These are phyloP conservation scores for Lamproptera curius DNA, from an alignment of 2,888 invertebrate genomes.

Conservation along the genomic window DNA sequence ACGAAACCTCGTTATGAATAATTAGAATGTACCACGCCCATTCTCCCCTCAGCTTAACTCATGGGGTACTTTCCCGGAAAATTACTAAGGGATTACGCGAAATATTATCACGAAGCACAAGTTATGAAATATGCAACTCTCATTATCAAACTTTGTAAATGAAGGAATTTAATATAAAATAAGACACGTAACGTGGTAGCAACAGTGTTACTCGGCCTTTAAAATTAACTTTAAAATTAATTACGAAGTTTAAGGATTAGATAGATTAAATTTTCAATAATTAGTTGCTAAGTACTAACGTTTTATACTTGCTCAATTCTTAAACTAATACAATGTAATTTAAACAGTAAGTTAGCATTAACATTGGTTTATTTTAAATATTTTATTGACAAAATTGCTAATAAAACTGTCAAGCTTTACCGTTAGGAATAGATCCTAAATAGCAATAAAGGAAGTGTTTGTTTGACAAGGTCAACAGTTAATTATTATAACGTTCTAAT, in stretches of 20 bases:
- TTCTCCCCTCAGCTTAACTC: not conserved
- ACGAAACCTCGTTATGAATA: not conserved
- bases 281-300: too few relatives aligned
- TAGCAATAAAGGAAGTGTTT: too few relatives aligned
- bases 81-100: conserved; percentile 10
- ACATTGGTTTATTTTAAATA: too few relatives aligned
- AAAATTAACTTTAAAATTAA: not conserved
- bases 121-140: conserved; percentile 12
- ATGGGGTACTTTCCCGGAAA: conserved; percentile 7
- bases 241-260: not conserved
- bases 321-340: too few relatives aligned
- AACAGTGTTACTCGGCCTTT: not conserved
- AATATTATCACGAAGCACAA: not conserved
- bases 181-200: not conserved
- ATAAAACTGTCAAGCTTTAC: too few relatives aligned
- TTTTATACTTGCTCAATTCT: too few relatives aligned
- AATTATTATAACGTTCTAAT: too few relatives aligned
- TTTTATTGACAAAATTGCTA: too few relatives aligned
- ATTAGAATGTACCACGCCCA: conserved; percentile 5
- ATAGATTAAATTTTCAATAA: too few relatives aligned
- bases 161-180: conserved; percentile 9
- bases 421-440: too few relatives aligned
- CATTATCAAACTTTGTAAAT: conserved; percentile 10
- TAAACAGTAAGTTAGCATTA: too few relatives aligned
- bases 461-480: too few relatives aligned